Evolutionary conservation across 1,140 invertebrate genomes (phyloP).

Genomic region (Ruditapes philippinarum): DNA sequence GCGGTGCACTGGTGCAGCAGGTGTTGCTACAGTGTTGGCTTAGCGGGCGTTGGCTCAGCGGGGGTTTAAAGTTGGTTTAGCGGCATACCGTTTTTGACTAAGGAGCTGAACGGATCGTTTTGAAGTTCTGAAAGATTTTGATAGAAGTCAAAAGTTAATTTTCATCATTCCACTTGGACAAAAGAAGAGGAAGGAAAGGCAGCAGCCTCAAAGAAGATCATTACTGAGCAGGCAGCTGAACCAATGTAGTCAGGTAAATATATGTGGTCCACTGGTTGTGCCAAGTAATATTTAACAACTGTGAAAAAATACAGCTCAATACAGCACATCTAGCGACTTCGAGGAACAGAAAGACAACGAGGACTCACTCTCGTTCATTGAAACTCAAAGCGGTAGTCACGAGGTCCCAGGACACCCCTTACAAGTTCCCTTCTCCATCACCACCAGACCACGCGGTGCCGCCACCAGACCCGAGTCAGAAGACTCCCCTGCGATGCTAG

Average conservation of each 20-base stretch:
- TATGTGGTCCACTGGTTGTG: constrained; percentile 39
- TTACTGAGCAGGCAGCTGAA: constrained; percentile 53
- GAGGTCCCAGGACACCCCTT: neutral
- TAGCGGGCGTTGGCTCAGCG: constrained; percentile 34
- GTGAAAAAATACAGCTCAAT: constrained; percentile 28
- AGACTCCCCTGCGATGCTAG: constrained; percentile 51
- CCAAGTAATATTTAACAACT: constrained; percentile 37
- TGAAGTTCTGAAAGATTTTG: constrained; percentile 38
- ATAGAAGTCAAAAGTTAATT: constrained; percentile 37
- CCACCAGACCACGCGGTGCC: constrained; percentile 55
- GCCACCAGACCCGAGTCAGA: constrained; percentile 47
- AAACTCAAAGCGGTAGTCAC: constrained; percentile 10
- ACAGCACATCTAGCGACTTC: constrained; percentile 39
- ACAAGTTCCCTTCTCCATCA: constrained; percentile 25
- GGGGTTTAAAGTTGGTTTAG: constrained; percentile 46
- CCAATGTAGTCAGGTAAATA: constrained; percentile 52
- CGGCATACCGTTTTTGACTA: constrained; percentile 33
- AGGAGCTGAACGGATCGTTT: constrained; percentile 39
- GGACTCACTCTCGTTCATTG: constrained; percentile 48
- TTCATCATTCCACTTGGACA: constrained; percentile 50
- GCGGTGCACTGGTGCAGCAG: neutral
- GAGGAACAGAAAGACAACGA: constrained; percentile 46
- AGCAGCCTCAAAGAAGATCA: constrained; percentile 57
- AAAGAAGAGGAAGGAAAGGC: constrained; percentile 44
- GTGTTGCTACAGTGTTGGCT: neutral